A percentile compares a stretch with the other conserved stretches of the same genome.
Evolutionary conservation across 2,113 vertebrate genomes (phyloP).

Genomic region (Urocolius indicus): DNA sequence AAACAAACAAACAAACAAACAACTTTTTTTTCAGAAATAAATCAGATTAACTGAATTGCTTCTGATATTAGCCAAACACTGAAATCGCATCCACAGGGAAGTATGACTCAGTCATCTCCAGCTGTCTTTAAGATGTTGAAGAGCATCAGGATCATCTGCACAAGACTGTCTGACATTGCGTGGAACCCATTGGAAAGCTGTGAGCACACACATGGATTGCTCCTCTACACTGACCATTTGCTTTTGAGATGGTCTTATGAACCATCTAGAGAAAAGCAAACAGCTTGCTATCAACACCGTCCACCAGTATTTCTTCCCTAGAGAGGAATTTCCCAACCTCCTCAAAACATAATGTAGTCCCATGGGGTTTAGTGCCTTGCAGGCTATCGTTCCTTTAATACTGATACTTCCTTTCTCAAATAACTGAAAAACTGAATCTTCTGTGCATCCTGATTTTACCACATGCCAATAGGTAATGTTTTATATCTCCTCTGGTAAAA

Average conservation of each 20-base stretch:
- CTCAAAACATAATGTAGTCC: not conserved
- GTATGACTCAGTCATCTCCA: not conserved
- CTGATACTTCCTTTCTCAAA: not conserved
- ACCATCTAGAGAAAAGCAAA: not conserved
- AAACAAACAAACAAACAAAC: not conserved
- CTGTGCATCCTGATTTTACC: not conserved
- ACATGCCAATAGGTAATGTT: not conserved
- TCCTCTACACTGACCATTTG: not conserved
- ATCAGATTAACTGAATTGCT: not conserved
- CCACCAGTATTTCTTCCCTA: not conserved
- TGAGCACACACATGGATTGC: not conserved
- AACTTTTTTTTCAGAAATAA: not conserved
- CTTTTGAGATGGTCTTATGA: not conserved
- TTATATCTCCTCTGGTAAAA: not conserved
- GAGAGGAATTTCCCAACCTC: not conserved
- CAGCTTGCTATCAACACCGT: not conserved
- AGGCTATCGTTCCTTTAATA: not conserved
- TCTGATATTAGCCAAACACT: not conserved
- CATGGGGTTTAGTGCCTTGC: not conserved
- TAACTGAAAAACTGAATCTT: not conserved
- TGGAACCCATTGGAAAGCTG: not conserved
- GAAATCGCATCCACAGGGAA: not conserved
- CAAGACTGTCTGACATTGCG: accelerated
- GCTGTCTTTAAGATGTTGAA: not conserved
- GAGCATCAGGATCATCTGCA: not conserved